These are phyloP conservation scores for Oncorhynchus clarkii DNA, from an alignment of 2,113 vertebrate genomes.

Conservation along the genomic window DNA sequence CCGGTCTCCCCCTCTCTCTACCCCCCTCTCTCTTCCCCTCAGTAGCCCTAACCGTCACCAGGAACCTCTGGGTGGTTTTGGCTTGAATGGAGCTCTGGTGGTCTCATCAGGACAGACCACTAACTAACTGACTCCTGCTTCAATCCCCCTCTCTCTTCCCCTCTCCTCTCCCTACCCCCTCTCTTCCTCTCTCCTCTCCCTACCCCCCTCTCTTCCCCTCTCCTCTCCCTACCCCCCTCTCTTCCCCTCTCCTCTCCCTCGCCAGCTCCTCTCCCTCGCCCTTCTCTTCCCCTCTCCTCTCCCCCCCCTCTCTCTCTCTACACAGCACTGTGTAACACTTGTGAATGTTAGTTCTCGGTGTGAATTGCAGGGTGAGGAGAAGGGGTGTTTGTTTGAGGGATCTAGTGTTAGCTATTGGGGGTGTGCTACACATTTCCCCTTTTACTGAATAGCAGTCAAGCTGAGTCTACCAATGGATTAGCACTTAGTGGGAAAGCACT, in stretches of 20 bases:
- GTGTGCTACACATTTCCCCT: not conserved
- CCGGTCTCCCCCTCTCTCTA: no score
- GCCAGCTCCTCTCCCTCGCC: fast-evolving
- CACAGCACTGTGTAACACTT: not conserved
- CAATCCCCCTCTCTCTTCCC: not conserved
- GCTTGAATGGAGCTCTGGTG: not conserved
- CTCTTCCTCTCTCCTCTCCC: not conserved
- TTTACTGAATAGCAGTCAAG: not conserved
- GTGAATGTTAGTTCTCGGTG: slow-evolving; percentile 1
- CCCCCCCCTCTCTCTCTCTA: not conserved
- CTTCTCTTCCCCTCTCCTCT: not conserved
- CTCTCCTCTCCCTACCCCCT: no score
- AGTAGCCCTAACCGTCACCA: not conserved
- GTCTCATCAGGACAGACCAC: not conserved
- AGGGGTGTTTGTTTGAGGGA: not conserved
- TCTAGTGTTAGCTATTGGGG: not conserved
- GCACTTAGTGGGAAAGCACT: not conserved
- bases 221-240: not conserved
- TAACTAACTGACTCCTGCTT: not conserved
- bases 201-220: not conserved
- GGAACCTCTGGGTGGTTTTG: not conserved
- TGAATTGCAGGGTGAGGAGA: not conserved
- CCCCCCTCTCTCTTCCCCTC: no score
- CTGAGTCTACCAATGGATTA: not conserved
- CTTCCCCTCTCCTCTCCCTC: not conserved